Evolutionary conservation across 2,113 vertebrate species (phyloP).

Genomic region (Hippopotamus amphibius): DNA sequence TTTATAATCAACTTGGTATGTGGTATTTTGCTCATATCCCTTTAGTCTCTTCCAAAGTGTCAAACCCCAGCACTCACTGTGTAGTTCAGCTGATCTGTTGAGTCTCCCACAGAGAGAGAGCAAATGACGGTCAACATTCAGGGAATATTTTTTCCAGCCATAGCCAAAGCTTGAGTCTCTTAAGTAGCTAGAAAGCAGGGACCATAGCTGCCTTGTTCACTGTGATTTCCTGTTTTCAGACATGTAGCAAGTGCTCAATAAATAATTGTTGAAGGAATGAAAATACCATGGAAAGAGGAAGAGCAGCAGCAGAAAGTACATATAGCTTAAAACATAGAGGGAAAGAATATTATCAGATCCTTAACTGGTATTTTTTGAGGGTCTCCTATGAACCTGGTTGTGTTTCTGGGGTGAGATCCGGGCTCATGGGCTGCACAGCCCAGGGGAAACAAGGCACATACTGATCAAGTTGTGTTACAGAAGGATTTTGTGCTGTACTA

Average conservation of each 20-base stretch:
- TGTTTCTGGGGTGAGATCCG: not conserved
- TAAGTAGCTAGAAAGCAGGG: not conserved
- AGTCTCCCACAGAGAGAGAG: not conserved
- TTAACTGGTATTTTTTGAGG: not conserved
- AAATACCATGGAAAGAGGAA: not conserved
- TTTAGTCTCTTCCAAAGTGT: not conserved
- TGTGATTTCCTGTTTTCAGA: not conserved
- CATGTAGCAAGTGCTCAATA: not conserved
- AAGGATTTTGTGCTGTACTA: not conserved
- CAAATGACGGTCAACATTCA: not conserved
- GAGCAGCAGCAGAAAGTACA: not conserved
- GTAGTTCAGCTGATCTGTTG: not conserved
- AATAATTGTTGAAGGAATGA: conserved; percentile 24
- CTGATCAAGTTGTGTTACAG: not conserved
- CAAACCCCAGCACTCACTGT: not conserved
- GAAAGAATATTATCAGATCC: not conserved
- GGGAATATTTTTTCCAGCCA: not conserved
- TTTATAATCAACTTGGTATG: not conserved
- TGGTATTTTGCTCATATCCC: not conserved
- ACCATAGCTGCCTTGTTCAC: not conserved
- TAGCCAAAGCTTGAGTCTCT: not conserved
- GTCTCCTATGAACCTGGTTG: not conserved
- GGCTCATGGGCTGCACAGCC: not conserved
- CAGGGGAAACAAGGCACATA: not conserved
- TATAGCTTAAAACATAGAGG: not conserved